Evolutionary conservation across 2,888 invertebrate species (phyloP).

Genomic region (Cheilosia vernalis): DNA sequence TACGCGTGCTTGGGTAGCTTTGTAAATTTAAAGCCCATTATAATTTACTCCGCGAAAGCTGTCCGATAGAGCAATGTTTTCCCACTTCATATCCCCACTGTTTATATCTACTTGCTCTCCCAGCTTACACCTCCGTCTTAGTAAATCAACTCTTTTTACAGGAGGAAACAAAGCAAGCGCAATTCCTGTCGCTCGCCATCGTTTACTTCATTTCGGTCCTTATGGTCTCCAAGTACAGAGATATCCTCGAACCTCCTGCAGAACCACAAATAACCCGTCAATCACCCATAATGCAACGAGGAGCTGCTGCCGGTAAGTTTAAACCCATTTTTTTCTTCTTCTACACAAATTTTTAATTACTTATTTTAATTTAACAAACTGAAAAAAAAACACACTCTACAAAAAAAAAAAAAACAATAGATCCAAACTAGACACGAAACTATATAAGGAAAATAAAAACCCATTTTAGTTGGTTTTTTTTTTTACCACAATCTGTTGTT

Average conservation of each 20-base stretch:
- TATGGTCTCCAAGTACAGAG: slow-evolving; percentile 99
- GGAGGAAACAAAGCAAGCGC: slow-evolving; percentile 99
- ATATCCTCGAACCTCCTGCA: slow-evolving; percentile 97
- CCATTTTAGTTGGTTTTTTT: slow-evolving; percentile 17
- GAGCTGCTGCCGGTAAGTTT: slow-evolving; percentile 83
- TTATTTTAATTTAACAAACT: slow-evolving; percentile 27
- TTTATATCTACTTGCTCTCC: not conserved
- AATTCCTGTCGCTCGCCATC: slow-evolving; percentile 99
- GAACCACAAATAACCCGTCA: slow-evolving; percentile 87
- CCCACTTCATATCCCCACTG: not conserved
- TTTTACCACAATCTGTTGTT: slow-evolving; percentile 26
- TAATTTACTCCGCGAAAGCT: too few relatives aligned
- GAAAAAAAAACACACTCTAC: slow-evolving; percentile 35
- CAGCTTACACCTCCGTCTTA: not conserved
- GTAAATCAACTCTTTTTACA: slow-evolving; percentile 82
- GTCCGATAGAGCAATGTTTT: not conserved
- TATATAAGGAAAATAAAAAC: slow-evolving; percentile 8
- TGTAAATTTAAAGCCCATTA: too few relatives aligned
- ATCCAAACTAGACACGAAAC: slow-evolving; percentile 53
- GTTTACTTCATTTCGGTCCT: slow-evolving; percentile 99
- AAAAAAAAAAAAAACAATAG: slow-evolving; percentile 41
- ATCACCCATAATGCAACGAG: slow-evolving; percentile 85
- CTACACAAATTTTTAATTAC: slow-evolving; percentile 3
- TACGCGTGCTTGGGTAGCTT: too few relatives aligned
- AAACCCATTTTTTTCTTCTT: not conserved